Evolutionary conservation across 2,888 invertebrate species (phyloP).

Genomic region (Rhynchonema sp.): DNA sequence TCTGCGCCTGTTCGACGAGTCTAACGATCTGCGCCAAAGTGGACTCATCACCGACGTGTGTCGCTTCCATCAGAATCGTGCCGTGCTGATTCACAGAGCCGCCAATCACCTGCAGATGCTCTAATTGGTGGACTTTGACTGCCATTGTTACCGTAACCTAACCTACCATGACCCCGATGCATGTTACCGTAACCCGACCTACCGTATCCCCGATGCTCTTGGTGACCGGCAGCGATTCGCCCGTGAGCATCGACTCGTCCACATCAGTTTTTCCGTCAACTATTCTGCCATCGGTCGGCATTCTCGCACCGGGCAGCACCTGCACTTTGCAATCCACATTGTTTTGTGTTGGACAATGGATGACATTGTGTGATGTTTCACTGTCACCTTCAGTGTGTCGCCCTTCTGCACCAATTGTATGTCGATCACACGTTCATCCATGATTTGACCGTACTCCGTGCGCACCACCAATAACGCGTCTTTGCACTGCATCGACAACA

Average conservation of each 20-base stretch:
- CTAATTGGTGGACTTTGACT: too few relatives aligned
- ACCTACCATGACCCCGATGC: too few relatives aligned
- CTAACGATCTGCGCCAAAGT: too few relatives aligned
- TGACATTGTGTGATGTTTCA: too few relatives aligned
- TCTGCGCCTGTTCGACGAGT: slow-evolving; percentile 95
- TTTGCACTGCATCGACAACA: slow-evolving; percentile 80
- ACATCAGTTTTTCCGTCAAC: slow-evolving; percentile 69
- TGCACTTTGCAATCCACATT: too few relatives aligned
- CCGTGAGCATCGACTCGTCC: slow-evolving; percentile 88
- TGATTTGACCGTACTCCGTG: slow-evolving; percentile 36
- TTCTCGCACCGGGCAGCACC: slow-evolving; percentile 82
- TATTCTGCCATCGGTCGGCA: slow-evolving; percentile 87
- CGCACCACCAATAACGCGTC: slow-evolving; percentile 70
- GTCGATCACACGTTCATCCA: slow-evolving; percentile 41
- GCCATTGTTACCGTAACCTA: too few relatives aligned
- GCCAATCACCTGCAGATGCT: slow-evolving; percentile 55
- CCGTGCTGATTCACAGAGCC: slow-evolving; percentile 93
- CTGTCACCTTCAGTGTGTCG: slow-evolving; percentile 54
- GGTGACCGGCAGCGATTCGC: slow-evolving; percentile 88
- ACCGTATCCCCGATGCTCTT: slow-evolving; percentile 58
- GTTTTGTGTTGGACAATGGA: too few relatives aligned
- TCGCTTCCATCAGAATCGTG: slow-evolving; percentile 55
- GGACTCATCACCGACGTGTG: too few relatives aligned
- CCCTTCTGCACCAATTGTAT: slow-evolving; percentile 81
- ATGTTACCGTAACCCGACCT: too few relatives aligned